Base-by-base conservation (phyloP, 2,113 vertebrate genomes). In the Neodontobutis hainanensis region DNA sequence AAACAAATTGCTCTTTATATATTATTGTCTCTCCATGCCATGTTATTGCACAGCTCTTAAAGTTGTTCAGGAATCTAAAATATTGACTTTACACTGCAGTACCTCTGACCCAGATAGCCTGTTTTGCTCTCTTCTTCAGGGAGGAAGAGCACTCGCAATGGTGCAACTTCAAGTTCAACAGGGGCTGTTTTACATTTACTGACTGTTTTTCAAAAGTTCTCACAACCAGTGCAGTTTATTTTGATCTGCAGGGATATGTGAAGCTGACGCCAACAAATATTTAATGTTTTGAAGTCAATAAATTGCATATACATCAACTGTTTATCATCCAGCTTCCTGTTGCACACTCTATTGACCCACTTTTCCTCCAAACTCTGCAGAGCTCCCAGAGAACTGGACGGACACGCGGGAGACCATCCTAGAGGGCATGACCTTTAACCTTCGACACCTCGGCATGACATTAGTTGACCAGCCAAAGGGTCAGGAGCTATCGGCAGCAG, bases 391-490 rank as follows among this genome's bases (percentile, higher is more conserved):
- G 89, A 97, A 98, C 88, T 98, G 96, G 96, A 97, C 97, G 0
- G 97, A 99, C 73, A 97, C 95, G 0, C 86, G 94, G 5, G 97
- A 98, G 89, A 96, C 95, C 0, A 91, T 98, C 68, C 81, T 97
- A 3, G 96, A 97, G 73, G 96, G 96, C 58, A 94, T 98, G 95
- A 92, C 95, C 50, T 98, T 98, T 91, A 95, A 90, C 86, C 92
- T 99, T n/a, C 95, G 95, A 64, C 95, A 97, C 88, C 85, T 99
- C 72, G 96, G 97, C 70, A 95, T 97, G 96, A 99, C 97, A 0
- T 87, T 97, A 47, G 96, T 98, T 71, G 97, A 98, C 80, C 94
- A 96, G 89, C 96, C 96, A 69, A 98, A 98, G 78, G 97, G 96
- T 0, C 96, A 96, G 82, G 95, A 96, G 15, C 87, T 96, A 60